These are phyloP conservation scores for Agelastica alni DNA, from an alignment of 2,888 invertebrate species.

Conservation along the genomic window DNA sequence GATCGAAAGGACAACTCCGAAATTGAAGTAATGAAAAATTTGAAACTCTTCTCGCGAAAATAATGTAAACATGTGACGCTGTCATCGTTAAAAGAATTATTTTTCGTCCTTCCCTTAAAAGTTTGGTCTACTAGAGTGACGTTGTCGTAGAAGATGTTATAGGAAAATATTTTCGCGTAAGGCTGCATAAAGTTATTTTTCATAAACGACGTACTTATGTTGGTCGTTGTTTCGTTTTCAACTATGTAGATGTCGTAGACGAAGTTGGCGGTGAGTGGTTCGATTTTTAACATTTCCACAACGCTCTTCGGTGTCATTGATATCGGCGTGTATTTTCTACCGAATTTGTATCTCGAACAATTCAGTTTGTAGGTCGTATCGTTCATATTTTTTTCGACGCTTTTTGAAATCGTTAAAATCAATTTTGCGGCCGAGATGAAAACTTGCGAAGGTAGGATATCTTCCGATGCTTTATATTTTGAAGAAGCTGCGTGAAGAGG, in stretches of 20 bases:
- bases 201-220: slow-evolving; percentile 22
- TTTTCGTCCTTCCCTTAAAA: slow-evolving; percentile 26
- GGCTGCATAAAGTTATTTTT: slow-evolving; percentile 41
- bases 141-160: slow-evolving; percentile 49
- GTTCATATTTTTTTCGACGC: slow-evolving; percentile 46
- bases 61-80: slow-evolving; percentile 24
- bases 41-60: slow-evolving; percentile 19
- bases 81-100: slow-evolving; percentile 8
- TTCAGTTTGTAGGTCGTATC: slow-evolving; percentile 46
- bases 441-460: slow-evolving; percentile 47
- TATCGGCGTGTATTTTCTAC: slow-evolving; percentile 14
- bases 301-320: slow-evolving; percentile 29
- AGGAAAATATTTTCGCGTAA: slow-evolving; percentile 45
- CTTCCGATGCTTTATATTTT: slow-evolving; percentile 35
- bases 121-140: slow-evolving; percentile 41
- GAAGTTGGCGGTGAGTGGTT: slow-evolving; percentile 47
- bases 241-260: slow-evolving; percentile 48
- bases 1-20: slow-evolving; percentile 39
- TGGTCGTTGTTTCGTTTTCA: slow-evolving; percentile 33
- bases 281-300: slow-evolving; percentile 46
- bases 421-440: slow-evolving; percentile 52
- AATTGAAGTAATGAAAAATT: slow-evolving; percentile 9
- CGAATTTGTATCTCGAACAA: slow-evolving; percentile 42
- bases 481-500: slow-evolving; percentile 41
- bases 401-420: slow-evolving; percentile 43